These are phyloP conservation scores for Bovichtus diacanthus DNA, from an alignment of 2,797 vertebrate species.

Conservation along the genomic window DNA sequence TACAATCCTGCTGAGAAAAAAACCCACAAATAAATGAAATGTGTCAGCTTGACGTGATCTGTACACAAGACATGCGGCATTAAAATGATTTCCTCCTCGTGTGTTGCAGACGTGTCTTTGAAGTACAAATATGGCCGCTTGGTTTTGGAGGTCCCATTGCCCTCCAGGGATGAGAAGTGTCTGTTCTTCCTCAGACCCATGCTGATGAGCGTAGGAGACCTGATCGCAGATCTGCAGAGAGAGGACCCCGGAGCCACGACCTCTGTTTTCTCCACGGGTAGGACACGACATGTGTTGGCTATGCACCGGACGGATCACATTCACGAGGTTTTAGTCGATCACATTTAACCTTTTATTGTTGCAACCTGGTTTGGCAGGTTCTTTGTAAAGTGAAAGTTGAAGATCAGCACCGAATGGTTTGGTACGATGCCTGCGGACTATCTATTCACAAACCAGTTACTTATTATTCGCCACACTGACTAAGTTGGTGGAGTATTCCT, in stretches of 20 bases:
- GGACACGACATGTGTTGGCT: background rate
- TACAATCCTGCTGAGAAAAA: background rate
- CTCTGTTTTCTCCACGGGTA: constrained; percentile 85
- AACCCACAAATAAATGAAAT: too few species aligned
- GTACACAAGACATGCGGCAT: background rate
- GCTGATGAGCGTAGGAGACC: constrained; percentile 88
- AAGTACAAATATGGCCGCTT: constrained; percentile 89
- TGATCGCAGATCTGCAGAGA: constrained; percentile 87
- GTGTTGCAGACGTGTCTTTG: constrained; percentile 84
- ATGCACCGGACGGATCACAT: background rate
- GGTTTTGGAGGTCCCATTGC: constrained; percentile 88
- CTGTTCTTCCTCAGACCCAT: constrained; percentile 90
- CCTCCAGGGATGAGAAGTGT: constrained; percentile 92
- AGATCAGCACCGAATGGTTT: background rate
- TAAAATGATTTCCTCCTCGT: background rate
- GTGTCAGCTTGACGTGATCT: background rate
- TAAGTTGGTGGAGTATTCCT: background rate
- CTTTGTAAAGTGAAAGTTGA: background rate
- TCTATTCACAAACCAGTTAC: constrained; percentile 3
- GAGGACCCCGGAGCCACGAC: constrained; percentile 90
- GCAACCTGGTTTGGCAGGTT: constrained; percentile 24
- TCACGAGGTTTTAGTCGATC: background rate
- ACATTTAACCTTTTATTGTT: background rate
- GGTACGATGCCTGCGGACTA: background rate
- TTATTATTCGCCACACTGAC: background rate